Percentiles rank a stretch among this genome's conserved stretches.
phyloP scores from a whole-genome alignment of 2,797 vertebrate genomes.

The Mustela erminea region DNA sequence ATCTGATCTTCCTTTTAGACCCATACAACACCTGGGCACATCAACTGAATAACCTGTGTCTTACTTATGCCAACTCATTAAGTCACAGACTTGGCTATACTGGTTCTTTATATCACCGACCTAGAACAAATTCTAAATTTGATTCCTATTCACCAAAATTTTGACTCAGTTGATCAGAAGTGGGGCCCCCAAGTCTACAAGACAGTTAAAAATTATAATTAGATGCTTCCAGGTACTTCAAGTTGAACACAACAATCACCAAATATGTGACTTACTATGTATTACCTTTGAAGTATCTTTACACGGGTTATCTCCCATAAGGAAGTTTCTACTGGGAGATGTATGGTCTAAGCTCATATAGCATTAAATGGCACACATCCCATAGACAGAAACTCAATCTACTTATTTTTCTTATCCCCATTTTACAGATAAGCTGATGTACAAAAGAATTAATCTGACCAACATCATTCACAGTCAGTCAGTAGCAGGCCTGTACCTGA shows the following conservation, averaged over 20 bases:
- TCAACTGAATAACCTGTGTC: not conserved
- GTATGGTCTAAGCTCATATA: not conserved
- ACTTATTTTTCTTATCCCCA: not conserved
- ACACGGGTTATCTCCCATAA: not conserved
- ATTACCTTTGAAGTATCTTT: not conserved
- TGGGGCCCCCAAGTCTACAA: not conserved
- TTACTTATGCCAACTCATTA: not conserved
- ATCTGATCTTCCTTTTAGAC: not conserved
- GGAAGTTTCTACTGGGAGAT: not conserved
- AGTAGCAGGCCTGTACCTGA: not conserved
- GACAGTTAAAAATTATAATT: not conserved
- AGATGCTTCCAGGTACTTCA: not conserved
- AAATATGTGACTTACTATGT: not conserved
- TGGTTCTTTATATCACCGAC: not conserved
- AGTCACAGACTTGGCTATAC: not conserved
- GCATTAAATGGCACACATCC: not conserved
- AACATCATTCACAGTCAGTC: not conserved
- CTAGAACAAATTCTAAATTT: slow-evolving; percentile 16
- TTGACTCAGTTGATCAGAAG: not conserved
- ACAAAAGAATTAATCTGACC: not conserved
- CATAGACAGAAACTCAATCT: not conserved
- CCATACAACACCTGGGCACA: not conserved
- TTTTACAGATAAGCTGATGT: not conserved
- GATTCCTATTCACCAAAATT: not conserved
- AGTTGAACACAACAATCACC: not conserved